A percentile compares a stretch with the other conserved stretches of the same genome.
Conservation (phyloP, 2,113 vertebrate genomes). For the Menidia beryllina region DNA sequence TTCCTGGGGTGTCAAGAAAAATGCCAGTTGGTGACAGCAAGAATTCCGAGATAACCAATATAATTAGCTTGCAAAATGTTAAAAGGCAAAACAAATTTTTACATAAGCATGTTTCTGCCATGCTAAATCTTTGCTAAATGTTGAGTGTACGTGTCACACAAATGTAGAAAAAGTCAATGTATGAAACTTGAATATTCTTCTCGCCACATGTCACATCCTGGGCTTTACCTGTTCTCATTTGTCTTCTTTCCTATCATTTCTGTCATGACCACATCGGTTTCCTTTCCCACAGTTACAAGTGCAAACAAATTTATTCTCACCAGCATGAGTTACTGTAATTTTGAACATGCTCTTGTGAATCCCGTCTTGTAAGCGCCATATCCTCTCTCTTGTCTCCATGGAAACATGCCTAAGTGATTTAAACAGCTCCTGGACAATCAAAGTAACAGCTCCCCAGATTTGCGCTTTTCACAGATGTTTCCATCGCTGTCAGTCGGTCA, state of each 20-base stretch:
- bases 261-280: neutral
- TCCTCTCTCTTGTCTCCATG: constrained; percentile 19
- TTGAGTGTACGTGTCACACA: no score
- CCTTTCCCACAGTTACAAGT: neutral
- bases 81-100: no score
- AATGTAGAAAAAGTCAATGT: no score
- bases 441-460: neutral
- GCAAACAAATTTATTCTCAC: neutral
- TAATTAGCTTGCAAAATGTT: neutral
- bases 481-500: neutral
- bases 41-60: constrained; percentile 1
- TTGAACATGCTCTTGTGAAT: neutral
- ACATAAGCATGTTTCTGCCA: no score
- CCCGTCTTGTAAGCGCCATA: constrained; percentile 17
- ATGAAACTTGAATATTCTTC: no score
- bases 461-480: neutral
- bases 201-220: no score
- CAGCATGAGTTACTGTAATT: neutral
- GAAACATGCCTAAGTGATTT: constrained; percentile 31
- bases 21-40: neutral
- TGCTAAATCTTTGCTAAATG: no score
- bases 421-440: constrained; percentile 4
- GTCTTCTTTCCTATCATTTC: neutral
- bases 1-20: no score
- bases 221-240: neutral